Conservation (phyloP, 1,140 invertebrate species). For the Drosophila kikkawai region DNA sequence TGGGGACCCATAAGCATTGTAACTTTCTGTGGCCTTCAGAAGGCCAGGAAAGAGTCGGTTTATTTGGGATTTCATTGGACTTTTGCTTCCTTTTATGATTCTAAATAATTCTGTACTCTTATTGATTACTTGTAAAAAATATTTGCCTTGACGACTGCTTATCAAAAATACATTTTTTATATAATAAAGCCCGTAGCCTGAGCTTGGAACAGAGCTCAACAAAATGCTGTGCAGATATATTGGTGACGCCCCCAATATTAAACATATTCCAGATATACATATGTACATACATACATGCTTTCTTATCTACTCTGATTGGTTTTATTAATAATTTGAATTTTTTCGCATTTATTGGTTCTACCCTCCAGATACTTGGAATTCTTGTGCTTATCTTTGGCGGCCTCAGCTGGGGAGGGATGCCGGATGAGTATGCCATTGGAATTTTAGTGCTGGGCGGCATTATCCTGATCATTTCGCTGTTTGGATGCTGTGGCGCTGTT, state of each 20-base stretch:
- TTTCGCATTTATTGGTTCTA: not conserved
- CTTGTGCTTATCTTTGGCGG: constrained; percentile 68
- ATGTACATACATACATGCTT: too few relatives aligned
- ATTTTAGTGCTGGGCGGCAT: constrained; percentile 90
- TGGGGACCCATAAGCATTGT: constrained; percentile 1
- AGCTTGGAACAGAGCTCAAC: not conserved
- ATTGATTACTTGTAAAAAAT: not conserved
- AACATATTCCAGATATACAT: constrained; percentile 4
- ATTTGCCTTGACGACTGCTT: not conserved
- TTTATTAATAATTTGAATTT: not conserved
- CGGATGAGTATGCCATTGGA: constrained; percentile 85
- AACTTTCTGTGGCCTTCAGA: constrained; percentile 10
- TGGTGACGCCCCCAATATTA: constrained; percentile 22
- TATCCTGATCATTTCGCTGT: constrained; percentile 91
- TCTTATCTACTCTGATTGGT: constrained; percentile 11
- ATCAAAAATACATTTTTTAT: too few relatives aligned
- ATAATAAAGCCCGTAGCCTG: too few relatives aligned
- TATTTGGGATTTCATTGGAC: not conserved
- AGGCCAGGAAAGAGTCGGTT: not conserved
- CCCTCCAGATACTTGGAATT: constrained; percentile 69
- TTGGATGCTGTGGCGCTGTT: constrained; percentile 94
- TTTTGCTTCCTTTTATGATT: not conserved
- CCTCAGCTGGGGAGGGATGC: constrained; percentile 85
- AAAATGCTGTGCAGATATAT: not conserved
- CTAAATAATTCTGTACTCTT: not conserved